phyloP scores from a whole-genome alignment of 2,797 vertebrate species.

The Paguma larvata region DNA sequence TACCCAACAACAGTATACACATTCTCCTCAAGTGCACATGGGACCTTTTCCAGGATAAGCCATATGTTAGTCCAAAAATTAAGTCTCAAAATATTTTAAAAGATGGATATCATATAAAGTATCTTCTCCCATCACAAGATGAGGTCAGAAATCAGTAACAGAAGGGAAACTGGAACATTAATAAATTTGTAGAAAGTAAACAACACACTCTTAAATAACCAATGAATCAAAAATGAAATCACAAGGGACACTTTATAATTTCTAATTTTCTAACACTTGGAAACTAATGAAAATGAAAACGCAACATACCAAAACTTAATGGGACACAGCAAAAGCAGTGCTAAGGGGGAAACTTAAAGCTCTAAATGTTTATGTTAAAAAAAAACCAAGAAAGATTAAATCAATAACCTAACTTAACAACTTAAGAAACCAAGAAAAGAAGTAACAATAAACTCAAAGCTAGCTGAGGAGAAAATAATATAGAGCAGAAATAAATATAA shows the following conservation, averaged over 20 bases:
- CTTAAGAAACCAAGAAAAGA: not conserved
- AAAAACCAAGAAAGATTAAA: not conserved
- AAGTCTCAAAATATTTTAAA: not conserved
- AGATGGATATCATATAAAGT: not conserved
- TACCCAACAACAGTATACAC: not conserved
- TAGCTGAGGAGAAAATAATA: not conserved
- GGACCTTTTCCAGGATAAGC: not conserved
- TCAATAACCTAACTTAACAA: not conserved
- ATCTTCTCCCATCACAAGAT: not conserved
- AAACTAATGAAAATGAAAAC: not conserved
- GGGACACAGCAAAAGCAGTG: not conserved
- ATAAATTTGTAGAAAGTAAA: not conserved
- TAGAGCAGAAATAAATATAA: not conserved
- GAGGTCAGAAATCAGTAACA: conserved; percentile 6
- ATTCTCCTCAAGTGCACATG: not conserved
- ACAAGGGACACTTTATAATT: not conserved
- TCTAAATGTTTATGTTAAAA: not conserved
- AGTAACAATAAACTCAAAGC: not conserved
- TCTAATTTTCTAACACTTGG: not conserved
- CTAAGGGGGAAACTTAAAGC: not conserved
- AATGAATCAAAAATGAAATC: not conserved
- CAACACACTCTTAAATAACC: not conserved
- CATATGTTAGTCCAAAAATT: not conserved
- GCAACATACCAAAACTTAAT: not conserved
- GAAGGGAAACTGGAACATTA: not conserved